A percentile compares a stretch with the other conserved stretches of the same genome.
Evolutionary conservation across 2,113 vertebrate species (phyloP).

Genomic region (Peromyscus californicus): DNA sequence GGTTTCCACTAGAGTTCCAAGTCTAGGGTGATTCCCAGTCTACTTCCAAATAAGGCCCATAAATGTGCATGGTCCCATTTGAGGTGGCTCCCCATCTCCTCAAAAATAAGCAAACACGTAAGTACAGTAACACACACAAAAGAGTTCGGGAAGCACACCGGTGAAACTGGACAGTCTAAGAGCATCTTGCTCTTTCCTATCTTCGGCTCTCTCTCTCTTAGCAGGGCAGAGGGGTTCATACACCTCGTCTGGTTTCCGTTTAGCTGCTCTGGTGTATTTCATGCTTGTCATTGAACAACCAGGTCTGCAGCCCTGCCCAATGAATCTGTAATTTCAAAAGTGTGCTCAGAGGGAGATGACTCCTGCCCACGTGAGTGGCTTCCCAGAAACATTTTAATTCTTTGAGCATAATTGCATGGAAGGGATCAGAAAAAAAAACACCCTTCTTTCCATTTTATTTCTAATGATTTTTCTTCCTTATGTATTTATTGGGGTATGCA

Average conservation of each 20-base stretch:
- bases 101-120: not conserved
- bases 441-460: not conserved
- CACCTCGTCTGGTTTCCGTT: not conserved
- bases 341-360: constrained; percentile 19
- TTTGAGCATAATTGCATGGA: not conserved
- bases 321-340: not conserved
- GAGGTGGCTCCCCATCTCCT: not conserved
- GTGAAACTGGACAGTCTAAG: not conserved
- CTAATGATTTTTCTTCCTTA: not conserved
- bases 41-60: not conserved
- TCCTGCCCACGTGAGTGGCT: not conserved
- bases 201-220: not conserved
- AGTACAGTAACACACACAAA: not conserved
- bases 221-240: not conserved
- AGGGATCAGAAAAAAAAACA: constrained; percentile 9
- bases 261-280: not conserved
- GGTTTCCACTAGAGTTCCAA: not conserved
- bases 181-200: not conserved
- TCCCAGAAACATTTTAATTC: not conserved
- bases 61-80: not conserved
- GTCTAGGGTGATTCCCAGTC: not conserved
- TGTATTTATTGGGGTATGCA: not conserved
- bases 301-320: not conserved
- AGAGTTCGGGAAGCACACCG: not conserved
- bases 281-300: not conserved